A percentile compares a stretch with the other conserved stretches of the same genome.
These are phyloP conservation scores for Gavia stellata DNA, from an alignment of 2,113 vertebrate species.

Conservation along the genomic window DNA sequence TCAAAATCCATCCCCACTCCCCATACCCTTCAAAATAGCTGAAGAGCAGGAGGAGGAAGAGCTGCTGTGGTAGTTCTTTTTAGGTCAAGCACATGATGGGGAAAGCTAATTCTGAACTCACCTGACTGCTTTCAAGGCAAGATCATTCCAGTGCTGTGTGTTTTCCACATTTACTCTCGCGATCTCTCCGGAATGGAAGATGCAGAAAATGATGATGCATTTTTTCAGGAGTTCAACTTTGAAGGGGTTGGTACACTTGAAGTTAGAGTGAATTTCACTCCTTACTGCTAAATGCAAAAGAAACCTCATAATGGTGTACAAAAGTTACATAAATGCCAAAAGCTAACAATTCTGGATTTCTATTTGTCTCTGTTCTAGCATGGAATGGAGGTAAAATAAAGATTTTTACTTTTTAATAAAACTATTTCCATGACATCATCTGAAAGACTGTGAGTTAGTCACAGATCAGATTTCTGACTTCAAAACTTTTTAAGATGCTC, in stretches of 20 bases:
- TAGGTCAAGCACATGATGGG: too few species aligned
- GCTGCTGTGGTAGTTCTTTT: neutral
- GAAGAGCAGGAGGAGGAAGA: neutral
- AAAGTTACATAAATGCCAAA: neutral
- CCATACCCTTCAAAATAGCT: neutral
- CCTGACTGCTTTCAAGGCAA: neutral
- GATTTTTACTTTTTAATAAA: neutral
- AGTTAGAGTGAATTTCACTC: neutral
- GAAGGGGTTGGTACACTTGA: neutral
- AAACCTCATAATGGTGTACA: neutral
- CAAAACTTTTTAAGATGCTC: neutral
- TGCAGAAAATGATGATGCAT: neutral
- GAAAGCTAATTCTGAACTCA: neutral
- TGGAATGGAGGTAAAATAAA: neutral
- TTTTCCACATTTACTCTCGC: neutral
- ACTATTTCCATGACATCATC: neutral
- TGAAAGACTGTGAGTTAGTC: neutral
- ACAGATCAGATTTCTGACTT: neutral
- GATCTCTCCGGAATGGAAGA: neutral
- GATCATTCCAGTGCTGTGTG: neutral
- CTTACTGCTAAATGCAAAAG: neutral
- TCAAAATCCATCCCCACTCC: neutral
- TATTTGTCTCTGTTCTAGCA: neutral
- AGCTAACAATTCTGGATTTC: neutral
- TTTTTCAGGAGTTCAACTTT: neutral